Conservation (phyloP, 2,888 invertebrate species). For the Torymus texanus region DNA sequence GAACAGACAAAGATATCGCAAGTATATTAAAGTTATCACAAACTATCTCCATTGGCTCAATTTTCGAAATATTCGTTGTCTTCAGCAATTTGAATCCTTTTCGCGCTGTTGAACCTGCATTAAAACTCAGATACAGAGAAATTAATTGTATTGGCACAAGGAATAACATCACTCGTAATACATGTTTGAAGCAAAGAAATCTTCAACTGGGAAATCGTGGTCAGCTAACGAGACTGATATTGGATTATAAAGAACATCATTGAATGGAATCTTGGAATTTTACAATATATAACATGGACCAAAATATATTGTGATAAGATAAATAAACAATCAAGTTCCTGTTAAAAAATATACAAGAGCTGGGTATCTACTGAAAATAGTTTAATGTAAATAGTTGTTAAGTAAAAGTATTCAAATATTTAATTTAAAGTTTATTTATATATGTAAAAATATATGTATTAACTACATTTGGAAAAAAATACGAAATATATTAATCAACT, state of each 20-base stretch:
- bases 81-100: constrained; percentile 83
- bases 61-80: constrained; percentile 84
- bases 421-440: constrained; percentile 49
- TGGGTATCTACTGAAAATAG: constrained; percentile 56
- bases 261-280: constrained; percentile 38
- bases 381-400: constrained; percentile 54
- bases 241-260: constrained; percentile 70
- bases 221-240: constrained; percentile 79
- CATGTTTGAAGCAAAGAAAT: constrained; percentile 67
- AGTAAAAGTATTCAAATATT: constrained; percentile 42
- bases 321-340: constrained; percentile 52
- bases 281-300: constrained; percentile 31
- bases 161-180: constrained; percentile 63
- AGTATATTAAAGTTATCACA: constrained; percentile 75
- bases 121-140: constrained; percentile 78
- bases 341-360: constrained; percentile 47
- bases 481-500: constrained; percentile 52
- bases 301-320: constrained; percentile 53
- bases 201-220: constrained; percentile 75
- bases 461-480: constrained; percentile 43
- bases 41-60: constrained; percentile 75
- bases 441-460: constrained; percentile 39
- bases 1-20: constrained; percentile 81
- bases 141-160: constrained; percentile 72
- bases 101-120: constrained; percentile 87